Evolutionary conservation across 2,888 invertebrate species (phyloP), one percentile per base, ranked within the genome.

Genomic region (Epistrophella euchroma): DNA sequence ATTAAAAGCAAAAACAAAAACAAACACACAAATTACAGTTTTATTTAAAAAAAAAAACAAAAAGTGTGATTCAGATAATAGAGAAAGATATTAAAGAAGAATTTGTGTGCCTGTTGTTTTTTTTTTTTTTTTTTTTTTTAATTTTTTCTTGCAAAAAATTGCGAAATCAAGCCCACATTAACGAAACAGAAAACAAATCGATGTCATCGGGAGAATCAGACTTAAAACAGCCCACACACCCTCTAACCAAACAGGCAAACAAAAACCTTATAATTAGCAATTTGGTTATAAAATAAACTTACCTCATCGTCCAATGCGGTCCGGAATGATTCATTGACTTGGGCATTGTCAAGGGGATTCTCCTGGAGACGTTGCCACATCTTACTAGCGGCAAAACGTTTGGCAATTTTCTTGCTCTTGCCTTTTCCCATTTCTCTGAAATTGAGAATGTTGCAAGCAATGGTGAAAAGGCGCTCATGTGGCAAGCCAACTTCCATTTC

Each of bases 361-460:
- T 97, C 96, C 90, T 97, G 96, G 83, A 98, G 92, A 47, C 95
- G 94, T 88, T 96, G 96, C 96, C 96, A 97, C 98, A 99, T 98
- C 92, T 97, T 97, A 91, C 97, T 96, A 2, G 99, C 99, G 0
- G 99, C 98, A 91, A 97, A 95, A n/a, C 98, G 94, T 93, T 99
- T 99, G 4, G 99, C 98, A 68, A 98, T 94, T 92, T 99, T 99
- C 94, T 99, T 99, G 70, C 98, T 98, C 91, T 98, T 98, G 17
- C 98, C 98, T 47, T 96, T 96, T 66, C 97, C 97, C 45, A 96
- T 93, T 93, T 98, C 98, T 32, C 96, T 95, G 89, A 96, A 96
- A 89, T 97, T 97, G 88, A 97, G 94, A 89, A 98, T 96, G 73
- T 96, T 96, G 91, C 99, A 98, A 4, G 97, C 95, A 90, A 98